Evolutionary conservation across 2,888 invertebrate species (phyloP).

Genomic region (Acleris emargana): DNA sequence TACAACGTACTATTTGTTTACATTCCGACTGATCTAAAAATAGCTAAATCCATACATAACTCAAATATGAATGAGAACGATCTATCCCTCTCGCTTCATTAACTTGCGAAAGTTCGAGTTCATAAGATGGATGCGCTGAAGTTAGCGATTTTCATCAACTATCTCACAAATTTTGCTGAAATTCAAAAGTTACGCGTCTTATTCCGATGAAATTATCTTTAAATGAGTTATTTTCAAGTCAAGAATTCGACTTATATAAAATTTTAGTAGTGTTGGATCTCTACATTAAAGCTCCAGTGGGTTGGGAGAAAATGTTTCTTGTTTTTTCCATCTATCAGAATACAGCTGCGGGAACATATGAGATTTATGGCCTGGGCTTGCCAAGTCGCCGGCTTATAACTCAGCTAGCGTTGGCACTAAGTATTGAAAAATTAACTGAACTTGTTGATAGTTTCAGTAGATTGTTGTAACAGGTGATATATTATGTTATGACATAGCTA

Average conservation of each 20-base stretch:
- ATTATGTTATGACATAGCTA: too few species aligned
- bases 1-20: constrained; percentile 4
- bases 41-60: constrained; percentile 4
- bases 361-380: constrained; percentile 24
- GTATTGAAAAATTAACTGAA: constrained; percentile 30
- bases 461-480: neutral
- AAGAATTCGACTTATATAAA: too few species aligned
- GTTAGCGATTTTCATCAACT: constrained; percentile 30
- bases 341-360: constrained; percentile 13
- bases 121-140: constrained; percentile 32
- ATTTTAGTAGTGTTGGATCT: too few species aligned
- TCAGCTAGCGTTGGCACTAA: constrained; percentile 16
- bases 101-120: constrained; percentile 25
- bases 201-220: constrained; percentile 14
- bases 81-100: constrained; percentile 19
- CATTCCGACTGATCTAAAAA: neutral
- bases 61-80: constrained; percentile 11
- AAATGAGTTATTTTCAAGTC: neutral
- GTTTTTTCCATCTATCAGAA: constrained; percentile 24
- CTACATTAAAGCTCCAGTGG: too few species aligned
- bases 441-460: constrained; percentile 18
- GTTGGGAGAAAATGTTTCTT: neutral
- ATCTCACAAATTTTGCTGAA: constrained; percentile 25
- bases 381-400: constrained; percentile 22
- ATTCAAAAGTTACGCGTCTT: constrained; percentile 24